Base-by-base conservation (phyloP, 2,113 vertebrate genomes). In the Mormyrus lacerda region DNA sequence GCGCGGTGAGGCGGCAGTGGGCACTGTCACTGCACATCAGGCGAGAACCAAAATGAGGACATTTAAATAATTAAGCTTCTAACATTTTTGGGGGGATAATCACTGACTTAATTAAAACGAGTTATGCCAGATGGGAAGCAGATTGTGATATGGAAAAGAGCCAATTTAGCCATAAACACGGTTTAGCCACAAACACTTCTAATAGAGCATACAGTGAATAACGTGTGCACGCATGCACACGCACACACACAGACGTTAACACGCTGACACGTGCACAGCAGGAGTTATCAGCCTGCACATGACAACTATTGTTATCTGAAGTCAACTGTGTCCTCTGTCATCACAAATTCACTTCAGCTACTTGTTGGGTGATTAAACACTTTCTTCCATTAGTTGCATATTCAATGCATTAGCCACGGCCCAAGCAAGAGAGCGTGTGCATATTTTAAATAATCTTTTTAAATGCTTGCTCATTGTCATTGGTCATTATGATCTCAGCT, bases 111-210 rank as follows among this genome's bases (percentile, higher is more conserved):
- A 93, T 93, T 93, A 92, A 93, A 93, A 90, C 86, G 91, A 92
- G 90, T 92, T 92, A 89, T 76, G 87, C 90, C 92, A 93, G 93
- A 93, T 93, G 93, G 93, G 90, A 91, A 91, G 89, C 93, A 93
- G 93, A 93, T 93, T 93, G 93, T 82, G 31, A 89, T 89, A 89
- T 92, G 91, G 91, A 93, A 90, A 91, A 90, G 87, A 92, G 92
- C 92, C 92, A 93, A 91, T 89, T 90, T 89, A 85, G 91, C 89
- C 91, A 87, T 88, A 92, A 91, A 91, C 90, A 91, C 89, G 55
- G 85, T 90, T 91, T 91, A 85, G 89, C 91, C 88, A 87, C 83
- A 89, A 90, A 83, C 58, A 88, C 48, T 53, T 47, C 48, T 87
- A 53, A 53, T 86, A 65, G 87, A 92, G 90, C 73, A 69, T 91